Conservation (phyloP, 2,888 invertebrate species). For the Eupithecia exiguata region DNA sequence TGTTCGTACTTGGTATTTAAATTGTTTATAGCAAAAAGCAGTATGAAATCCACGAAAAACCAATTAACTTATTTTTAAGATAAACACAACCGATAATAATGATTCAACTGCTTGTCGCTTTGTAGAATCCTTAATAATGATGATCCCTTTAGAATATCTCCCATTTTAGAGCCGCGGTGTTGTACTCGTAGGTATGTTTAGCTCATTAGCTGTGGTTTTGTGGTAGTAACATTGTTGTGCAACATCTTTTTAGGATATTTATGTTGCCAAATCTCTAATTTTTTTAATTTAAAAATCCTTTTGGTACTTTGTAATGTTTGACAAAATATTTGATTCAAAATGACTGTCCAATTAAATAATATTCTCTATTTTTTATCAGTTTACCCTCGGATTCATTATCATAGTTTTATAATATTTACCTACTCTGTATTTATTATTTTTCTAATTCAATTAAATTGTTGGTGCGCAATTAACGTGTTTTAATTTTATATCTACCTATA, state of each 20-base stretch:
- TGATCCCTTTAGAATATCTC: neutral
- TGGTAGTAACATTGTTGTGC: neutral
- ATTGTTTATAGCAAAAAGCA: neutral
- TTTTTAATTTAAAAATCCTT: neutral
- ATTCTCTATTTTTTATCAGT: slow-evolving; percentile 4
- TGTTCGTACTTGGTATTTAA: neutral
- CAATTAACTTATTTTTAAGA: neutral
- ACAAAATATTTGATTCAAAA: neutral
- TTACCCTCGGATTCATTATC: neutral
- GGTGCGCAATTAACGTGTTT: neutral
- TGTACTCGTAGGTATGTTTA: neutral
- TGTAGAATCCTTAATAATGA: neutral
- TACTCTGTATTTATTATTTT: neutral
- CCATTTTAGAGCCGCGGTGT: neutral
- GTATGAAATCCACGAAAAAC: too few species aligned
- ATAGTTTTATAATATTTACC: neutral
- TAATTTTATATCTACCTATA: neutral
- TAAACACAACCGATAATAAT: neutral
- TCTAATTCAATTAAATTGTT: neutral
- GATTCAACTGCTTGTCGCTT: neutral
- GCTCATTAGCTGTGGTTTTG: too few species aligned
- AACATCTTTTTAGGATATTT: neutral
- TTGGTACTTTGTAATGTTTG: neutral
- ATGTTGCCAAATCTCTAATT: too few species aligned
- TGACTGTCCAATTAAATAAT: neutral